A percentile compares a stretch with the other conserved stretches of the same genome.
phyloP scores from a whole-genome alignment of 2,888 invertebrate genomes.

The Thumatha senex region DNA sequence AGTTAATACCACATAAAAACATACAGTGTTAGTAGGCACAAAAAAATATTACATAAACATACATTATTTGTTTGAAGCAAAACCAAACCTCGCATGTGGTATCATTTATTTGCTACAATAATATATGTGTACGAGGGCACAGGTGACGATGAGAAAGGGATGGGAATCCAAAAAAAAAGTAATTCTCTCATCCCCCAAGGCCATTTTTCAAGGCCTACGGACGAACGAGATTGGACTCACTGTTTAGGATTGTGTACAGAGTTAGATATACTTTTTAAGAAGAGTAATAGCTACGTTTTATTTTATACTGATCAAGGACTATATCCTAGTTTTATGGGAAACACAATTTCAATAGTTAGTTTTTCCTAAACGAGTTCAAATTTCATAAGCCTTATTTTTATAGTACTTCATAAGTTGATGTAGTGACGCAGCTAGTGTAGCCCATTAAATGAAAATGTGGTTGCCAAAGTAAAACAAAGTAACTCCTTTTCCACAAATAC shows the following conservation, averaged over 20 bases:
- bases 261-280: neutral
- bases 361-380: too few relatives aligned
- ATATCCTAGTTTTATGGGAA: too few relatives aligned
- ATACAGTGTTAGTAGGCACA: too few relatives aligned
- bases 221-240: conserved; percentile 29
- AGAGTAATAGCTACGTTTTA: neutral
- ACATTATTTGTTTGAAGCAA: neutral
- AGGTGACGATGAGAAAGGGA: conserved; percentile 44
- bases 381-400: too few relatives aligned
- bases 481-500: too few relatives aligned
- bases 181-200: conserved; percentile 38
- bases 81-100: neutral
- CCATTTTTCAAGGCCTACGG: conserved; percentile 40
- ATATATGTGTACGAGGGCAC: conserved; percentile 24
- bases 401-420: too few relatives aligned
- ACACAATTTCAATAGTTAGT: too few relatives aligned
- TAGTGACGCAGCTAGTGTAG: too few relatives aligned
- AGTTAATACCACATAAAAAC: neutral
- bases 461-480: too few relatives aligned
- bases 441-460: too few relatives aligned
- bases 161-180: conserved; percentile 43
- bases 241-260: neutral
- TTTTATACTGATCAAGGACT: neutral
- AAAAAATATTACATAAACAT: neutral
- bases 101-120: conserved; percentile 20